Evolutionary conservation across 2,113 vertebrate genomes (phyloP), one percentile per base, ranked within the genome.

Genomic region (Myanophis thanlyinensis): DNA sequence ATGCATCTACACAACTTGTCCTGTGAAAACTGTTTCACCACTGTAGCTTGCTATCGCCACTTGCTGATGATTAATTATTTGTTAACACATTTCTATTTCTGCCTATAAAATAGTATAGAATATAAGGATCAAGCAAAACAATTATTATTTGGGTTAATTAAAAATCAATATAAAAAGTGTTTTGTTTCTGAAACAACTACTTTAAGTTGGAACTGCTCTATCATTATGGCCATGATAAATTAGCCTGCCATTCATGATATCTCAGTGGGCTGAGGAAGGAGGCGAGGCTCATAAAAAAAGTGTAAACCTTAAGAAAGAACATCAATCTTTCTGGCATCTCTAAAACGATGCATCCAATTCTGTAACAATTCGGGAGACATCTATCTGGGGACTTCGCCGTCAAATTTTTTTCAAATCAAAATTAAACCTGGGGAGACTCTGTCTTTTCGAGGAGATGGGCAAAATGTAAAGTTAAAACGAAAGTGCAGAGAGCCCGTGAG

Each of bases 111-210:
- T 13, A 27, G 25, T 54, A 20, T 48, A 30, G 27, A 62, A 62
- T 23, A 46, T 27, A 62, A 62, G 44, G 7, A 23, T 6, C 13
- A 47, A 62, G 46, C 9, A 62, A 47, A 51, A 51, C 12, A 87
- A 30, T n/a, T 56, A 91, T 25, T 27, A 12, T 88, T 46, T 40
- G 46, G 59, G 56, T 54, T 89, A 53, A 92, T 88, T 92, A 80
- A 92, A 87, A 92, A 88, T 92, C 87, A 92, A 40, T 49, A 92
- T 84, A 5, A 80, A n/a, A 88, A 89, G 40, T 89, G 88, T 56
- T 62, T 49, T 47, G 48, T 85, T 92, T 92, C 51, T 48, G 18
- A 85, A 49, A 85, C 25, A 85, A 85, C 40, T 85, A 11, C 44
- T 40, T 56, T 85, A 48, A 46, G 10, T 40, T 59, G 73, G 15